Base-by-base conservation (phyloP, 2,888 invertebrate species). In the Schrankia costaestrigalis region DNA sequence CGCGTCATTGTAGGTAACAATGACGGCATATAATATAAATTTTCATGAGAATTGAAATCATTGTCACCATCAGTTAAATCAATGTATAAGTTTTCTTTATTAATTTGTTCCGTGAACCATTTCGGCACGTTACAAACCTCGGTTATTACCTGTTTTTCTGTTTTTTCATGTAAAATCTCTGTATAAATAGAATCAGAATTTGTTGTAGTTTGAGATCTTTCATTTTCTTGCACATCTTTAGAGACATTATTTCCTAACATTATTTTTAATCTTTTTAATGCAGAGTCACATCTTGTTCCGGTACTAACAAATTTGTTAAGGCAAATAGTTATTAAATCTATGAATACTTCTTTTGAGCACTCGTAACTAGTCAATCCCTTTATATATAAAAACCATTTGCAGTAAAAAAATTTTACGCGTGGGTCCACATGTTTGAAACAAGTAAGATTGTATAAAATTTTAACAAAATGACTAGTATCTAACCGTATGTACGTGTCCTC, bases 401-500 rank as follows among this genome's bases (percentile, higher is more conserved):
- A 24, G 22, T 28, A 34, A 33, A 33, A 28, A 1, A 2, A 14
- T 12, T 28, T 28, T 1, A 24, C 24, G 14, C 28, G 7, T 7
- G 23, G 8, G 19, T 34, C 34, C 3, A 28, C 24, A 19, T 28
- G 10, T 34, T 28, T 26, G 14, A 34, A 34, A 24, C 34, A 18
- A n/a, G 19, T 10, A 5, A 28, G 15, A 34, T 34, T 28, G 11
- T 15, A 24, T 9, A 34, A n/a, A 11, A 24, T 34, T 18, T 23
- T 34, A 5, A 34, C 34, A 24, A 34, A 34, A 12, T 34, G 28
- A 15, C 28, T 28, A 7, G 19, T 34, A 11, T 34, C 28, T n/a
- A 28, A 23, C 1, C 34, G 34, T 10, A 28, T 18, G 13, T 27
- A 34, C 10, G 17, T 17, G 13, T 27, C 18, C 3, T 17, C 15